Conservation (phyloP, 2,888 invertebrate species). For the Conops quadrifasciatus region DNA sequence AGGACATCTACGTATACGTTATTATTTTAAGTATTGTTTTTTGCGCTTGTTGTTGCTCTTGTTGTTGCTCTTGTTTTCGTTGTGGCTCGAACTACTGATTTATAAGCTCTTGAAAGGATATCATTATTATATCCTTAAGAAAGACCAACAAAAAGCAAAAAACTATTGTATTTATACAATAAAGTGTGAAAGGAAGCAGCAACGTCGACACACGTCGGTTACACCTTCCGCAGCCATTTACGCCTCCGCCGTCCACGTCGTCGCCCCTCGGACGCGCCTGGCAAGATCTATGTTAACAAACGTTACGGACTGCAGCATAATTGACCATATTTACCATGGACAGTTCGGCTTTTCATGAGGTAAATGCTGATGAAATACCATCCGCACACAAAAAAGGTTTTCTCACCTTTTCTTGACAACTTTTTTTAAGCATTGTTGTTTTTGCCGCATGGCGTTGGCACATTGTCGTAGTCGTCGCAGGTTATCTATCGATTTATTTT, state of each 20-base stretch:
- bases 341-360: constrained; percentile 57
- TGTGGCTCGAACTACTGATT: constrained; percentile 49
- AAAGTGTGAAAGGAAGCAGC: constrained; percentile 1
- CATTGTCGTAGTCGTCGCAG: not conserved
- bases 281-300: constrained; percentile 20
- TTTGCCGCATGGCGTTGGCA: not conserved
- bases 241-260: not conserved
- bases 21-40: constrained; percentile 4
- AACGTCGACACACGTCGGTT: constrained; percentile 28
- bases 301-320: constrained; percentile 45
- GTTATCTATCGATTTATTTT: constrained; percentile 11
- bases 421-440: constrained; percentile 8
- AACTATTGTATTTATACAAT: not conserved
- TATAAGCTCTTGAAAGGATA: constrained; percentile 60
- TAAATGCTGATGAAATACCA: constrained; percentile 22
- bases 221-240: constrained; percentile 27
- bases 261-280: constrained; percentile 3
- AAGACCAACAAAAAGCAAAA: constrained; percentile 12
- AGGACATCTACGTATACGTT: constrained; percentile 30
- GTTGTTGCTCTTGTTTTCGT: constrained; percentile 13
- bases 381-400: constrained; percentile 22
- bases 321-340: constrained; percentile 58
- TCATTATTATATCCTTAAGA: constrained; percentile 39
- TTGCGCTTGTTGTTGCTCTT: constrained; percentile 21
- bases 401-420: constrained; percentile 27